Evolutionary conservation across 1,140 invertebrate genomes (phyloP).

Genomic region (Antheraea mylitta): DNA sequence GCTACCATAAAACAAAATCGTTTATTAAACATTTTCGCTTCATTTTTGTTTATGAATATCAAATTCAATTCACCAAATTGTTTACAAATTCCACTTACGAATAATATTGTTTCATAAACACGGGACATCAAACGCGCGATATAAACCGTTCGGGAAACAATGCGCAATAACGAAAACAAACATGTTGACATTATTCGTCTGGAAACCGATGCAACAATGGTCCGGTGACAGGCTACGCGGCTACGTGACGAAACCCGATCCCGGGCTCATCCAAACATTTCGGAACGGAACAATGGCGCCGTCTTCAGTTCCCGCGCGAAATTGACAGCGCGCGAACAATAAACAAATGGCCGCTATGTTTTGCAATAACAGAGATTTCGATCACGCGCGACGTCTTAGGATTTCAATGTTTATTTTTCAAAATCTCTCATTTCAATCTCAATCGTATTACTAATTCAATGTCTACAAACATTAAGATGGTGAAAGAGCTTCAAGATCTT

Average conservation of each 20-base stretch:
- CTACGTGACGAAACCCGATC: constrained; percentile 41
- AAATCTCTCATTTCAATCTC: not conserved
- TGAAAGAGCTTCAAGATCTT: not conserved
- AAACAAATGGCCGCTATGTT: constrained; percentile 24
- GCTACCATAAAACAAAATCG: not conserved
- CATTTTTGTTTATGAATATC: not conserved
- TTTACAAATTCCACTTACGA: not conserved
- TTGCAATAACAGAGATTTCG: constrained; percentile 16
- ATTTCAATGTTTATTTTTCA: constrained; percentile 3
- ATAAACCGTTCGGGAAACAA: constrained; percentile 31
- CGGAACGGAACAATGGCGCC: constrained; percentile 29
- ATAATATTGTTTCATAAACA: constrained; percentile 19
- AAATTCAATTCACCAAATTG: not conserved
- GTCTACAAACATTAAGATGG: not conserved
- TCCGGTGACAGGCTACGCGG: constrained; percentile 22
- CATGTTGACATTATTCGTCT: constrained; percentile 28
- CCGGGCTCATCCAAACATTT: constrained; percentile 34
- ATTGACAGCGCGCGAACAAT: constrained; percentile 28
- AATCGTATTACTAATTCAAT: not conserved
- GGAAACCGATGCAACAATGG: constrained; percentile 34
- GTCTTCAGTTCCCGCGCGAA: constrained; percentile 24
- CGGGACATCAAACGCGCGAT: constrained; percentile 26
- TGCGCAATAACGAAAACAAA: constrained; percentile 42
- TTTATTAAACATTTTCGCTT: not conserved
- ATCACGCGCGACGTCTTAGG: constrained; percentile 4